phyloP scores from a whole-genome alignment of 2,888 invertebrate genomes.

The Octonoba sinensis region DNA sequence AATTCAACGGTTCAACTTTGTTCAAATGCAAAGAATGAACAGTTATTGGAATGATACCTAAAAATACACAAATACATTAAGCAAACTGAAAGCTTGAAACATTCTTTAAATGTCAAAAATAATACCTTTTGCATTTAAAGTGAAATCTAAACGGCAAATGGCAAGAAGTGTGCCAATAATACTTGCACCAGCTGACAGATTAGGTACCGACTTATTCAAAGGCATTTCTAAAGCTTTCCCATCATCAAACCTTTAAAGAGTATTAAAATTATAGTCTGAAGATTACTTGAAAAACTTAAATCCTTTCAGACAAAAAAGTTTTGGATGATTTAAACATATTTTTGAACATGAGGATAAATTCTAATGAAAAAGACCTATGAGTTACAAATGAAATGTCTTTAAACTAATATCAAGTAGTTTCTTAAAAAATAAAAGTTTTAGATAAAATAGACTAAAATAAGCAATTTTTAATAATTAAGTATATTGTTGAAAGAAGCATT shows the following conservation, averaged over 20 bases:
- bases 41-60: background rate
- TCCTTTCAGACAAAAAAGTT: background rate
- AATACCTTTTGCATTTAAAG: slow-evolving; percentile 1
- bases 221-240: background rate
- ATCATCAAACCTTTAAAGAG: background rate
- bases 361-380: no score
- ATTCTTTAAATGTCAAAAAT: no score
- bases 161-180: slow-evolving; percentile 10
- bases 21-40: background rate
- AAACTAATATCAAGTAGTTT: no score
- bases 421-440: no score
- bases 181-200: slow-evolving; percentile 16
- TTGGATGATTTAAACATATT: background rate
- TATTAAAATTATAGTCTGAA: background rate
- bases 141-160: background rate
- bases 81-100: background rate
- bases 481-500: no score
- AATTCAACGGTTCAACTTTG: background rate
- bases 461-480: no score
- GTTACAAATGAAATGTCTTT: no score
- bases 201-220: background rate
- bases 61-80: background rate
- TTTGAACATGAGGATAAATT: no score
- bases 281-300: background rate
- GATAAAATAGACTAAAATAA: no score